Percentiles rank a stretch among this genome's conserved stretches.
Evolutionary conservation across 2,113 vertebrate genomes (phyloP).

Genomic region (Ageneiosus marmoratus): DNA sequence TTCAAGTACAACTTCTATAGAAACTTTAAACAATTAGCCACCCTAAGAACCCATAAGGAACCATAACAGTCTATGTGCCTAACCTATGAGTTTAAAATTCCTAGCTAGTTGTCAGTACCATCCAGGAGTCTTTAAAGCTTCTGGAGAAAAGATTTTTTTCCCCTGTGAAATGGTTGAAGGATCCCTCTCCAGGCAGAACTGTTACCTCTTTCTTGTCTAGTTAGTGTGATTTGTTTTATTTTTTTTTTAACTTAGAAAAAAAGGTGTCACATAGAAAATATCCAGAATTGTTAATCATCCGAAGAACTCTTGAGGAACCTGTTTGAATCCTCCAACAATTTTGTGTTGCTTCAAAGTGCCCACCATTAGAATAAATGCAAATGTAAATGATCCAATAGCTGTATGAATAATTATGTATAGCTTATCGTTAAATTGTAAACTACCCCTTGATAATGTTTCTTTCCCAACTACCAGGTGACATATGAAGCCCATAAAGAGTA

Average conservation of each 20-base stretch:
- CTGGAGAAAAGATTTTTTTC: neutral
- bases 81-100: neutral
- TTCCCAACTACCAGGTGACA: slow-evolving; percentile 81
- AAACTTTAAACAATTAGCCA: neutral
- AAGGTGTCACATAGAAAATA: neutral
- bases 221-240: neutral
- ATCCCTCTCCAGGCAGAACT: too few species aligned
- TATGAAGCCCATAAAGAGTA: slow-evolving; percentile 99
- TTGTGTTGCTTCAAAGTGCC: neutral
- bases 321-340: neutral
- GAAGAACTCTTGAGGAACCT: neutral
- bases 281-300: neutral
- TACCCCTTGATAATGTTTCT: neutral
- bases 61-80: neutral
- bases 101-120: neutral
- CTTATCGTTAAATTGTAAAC: neutral
- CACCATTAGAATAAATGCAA: neutral
- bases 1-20: neutral
- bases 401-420: neutral
- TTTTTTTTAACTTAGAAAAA: neutral
- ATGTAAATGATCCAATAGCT: neutral
- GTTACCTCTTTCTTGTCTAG: neutral
- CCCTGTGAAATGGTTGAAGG: neutral
- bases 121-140: neutral
- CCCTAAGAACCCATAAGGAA: too few species aligned